Conservation (phyloP, 1,140 invertebrate species). For the Penaeus japonicus region DNA sequence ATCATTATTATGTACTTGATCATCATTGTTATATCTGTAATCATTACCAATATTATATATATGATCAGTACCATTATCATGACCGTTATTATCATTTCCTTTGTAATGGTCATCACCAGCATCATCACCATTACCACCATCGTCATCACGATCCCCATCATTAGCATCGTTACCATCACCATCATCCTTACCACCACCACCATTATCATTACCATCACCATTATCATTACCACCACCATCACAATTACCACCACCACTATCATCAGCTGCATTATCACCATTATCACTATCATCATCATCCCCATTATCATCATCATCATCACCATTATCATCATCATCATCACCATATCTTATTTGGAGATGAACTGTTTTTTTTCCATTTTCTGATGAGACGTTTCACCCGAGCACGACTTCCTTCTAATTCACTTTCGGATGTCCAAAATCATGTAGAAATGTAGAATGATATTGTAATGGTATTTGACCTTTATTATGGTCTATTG, state of each 20-base stretch:
- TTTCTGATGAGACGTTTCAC: rapidly evolving
- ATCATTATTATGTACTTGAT: not conserved
- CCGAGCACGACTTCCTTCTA: no score
- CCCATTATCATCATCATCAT: not conserved
- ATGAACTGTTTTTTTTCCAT: not conserved
- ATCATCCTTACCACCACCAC: not conserved
- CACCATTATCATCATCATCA: not conserved
- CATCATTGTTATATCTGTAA: not conserved
- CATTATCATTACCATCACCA: not conserved
- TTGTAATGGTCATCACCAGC: not conserved
- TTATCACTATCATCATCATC: not conserved
- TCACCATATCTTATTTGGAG: not conserved
- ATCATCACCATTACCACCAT: not conserved
- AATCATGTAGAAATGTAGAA: no score
- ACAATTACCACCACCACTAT: not conserved
- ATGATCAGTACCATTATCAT: not conserved
- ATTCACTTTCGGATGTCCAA: no score
- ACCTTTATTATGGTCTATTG: no score
- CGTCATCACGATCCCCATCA: not conserved
- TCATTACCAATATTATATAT: not conserved
- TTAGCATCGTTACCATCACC: not conserved
- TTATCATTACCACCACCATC: not conserved
- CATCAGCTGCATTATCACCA: not conserved
- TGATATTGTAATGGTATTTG: no score
- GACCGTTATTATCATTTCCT: not conserved